phyloP scores from a whole-genome alignment of 2,888 invertebrate species.

The Himalopsyche japonica region DNA sequence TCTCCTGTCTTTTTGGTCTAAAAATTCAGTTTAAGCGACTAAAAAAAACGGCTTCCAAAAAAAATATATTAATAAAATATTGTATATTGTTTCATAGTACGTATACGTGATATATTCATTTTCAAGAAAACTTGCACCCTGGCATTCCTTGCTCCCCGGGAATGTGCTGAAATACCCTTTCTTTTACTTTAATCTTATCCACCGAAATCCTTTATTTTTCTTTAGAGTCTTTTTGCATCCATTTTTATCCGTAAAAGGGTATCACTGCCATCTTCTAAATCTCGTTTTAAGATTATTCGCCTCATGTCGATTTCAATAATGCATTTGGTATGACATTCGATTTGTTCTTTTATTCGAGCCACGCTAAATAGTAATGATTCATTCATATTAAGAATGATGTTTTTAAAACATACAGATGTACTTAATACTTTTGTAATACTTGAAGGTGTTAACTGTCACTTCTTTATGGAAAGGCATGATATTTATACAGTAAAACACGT shows the following conservation, averaged over 20 bases:
- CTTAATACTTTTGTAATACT: too few species aligned
- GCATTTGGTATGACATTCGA: background rate
- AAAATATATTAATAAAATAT: too few species aligned
- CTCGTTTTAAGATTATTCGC: slow-evolving; percentile 17
- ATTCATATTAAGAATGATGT: too few species aligned
- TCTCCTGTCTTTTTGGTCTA: too few species aligned
- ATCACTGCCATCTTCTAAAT: slow-evolving; percentile 15
- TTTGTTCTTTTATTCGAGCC: background rate
- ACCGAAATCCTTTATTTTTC: background rate
- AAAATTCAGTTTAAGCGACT: too few species aligned
- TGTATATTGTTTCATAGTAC: too few species aligned
- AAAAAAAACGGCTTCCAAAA: too few species aligned
- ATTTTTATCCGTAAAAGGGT: slow-evolving; percentile 10
- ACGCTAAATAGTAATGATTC: too few species aligned
- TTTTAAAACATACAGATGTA: too few species aligned
- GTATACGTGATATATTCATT: background rate
- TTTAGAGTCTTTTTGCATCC: background rate
- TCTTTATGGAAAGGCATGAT: too few species aligned
- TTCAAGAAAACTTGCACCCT: background rate
- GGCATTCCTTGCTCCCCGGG: background rate
- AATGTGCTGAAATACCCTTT: background rate
- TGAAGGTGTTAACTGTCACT: too few species aligned
- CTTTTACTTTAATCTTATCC: slow-evolving; percentile 8
- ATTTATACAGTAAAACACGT: too few species aligned
- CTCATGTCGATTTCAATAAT: slow-evolving; percentile 16